These are phyloP conservation scores for Hirundo rustica DNA, from an alignment of 2,797 vertebrate genomes.

Conservation along the genomic window DNA sequence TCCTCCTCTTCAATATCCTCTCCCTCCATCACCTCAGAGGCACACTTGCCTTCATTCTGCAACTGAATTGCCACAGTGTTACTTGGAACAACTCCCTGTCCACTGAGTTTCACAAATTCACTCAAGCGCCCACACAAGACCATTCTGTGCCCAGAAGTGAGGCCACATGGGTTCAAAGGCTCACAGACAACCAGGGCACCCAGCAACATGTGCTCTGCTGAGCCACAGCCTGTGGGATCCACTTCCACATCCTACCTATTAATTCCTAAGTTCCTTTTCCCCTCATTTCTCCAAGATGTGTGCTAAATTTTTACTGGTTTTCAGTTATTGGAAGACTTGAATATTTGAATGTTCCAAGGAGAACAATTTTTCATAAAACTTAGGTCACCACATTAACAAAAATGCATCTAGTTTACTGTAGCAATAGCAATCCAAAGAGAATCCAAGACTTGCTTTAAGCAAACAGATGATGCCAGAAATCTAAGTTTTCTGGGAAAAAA, in stretches of 20 bases:
- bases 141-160: background rate
- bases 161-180: background rate
- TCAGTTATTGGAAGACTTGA: background rate
- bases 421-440: background rate
- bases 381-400: background rate
- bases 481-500: too few species aligned
- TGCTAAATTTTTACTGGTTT: background rate
- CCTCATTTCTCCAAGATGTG: background rate
- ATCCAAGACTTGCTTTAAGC: background rate
- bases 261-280: background rate
- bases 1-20: constrained; percentile 73
- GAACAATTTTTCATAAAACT: background rate
- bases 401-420: background rate
- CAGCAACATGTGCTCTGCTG: background rate
- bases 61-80: background rate
- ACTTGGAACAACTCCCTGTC: background rate
- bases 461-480: background rate
- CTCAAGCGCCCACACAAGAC: background rate
- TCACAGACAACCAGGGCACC: background rate
- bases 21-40: constrained; percentile 39
- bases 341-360: background rate
- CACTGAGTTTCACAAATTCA: background rate
- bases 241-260: background rate
- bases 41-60: constrained; percentile 62
- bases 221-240: background rate